Evolutionary conservation across 2,888 invertebrate genomes (phyloP).

Genomic region (Drosophila neonasuta): DNA sequence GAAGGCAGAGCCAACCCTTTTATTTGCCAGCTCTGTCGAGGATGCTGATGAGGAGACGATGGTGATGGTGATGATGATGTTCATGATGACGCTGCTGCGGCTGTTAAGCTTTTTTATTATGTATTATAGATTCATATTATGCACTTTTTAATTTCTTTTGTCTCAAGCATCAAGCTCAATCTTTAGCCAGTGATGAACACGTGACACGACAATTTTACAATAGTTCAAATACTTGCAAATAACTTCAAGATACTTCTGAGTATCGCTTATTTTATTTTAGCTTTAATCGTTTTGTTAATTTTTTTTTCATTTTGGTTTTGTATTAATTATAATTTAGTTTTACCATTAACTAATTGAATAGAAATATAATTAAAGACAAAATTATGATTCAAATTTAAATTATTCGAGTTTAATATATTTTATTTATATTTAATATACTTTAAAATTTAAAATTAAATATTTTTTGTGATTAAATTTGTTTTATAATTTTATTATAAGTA

Average conservation of each 20-base stretch:
- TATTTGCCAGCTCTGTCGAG: slow-evolving; percentile 53
- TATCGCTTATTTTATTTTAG: background rate
- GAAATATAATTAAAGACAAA: too few species aligned
- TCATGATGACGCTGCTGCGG: slow-evolving; percentile 12
- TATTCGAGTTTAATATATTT: too few species aligned
- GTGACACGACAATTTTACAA: background rate
- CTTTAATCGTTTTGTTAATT: too few species aligned
- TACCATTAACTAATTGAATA: background rate
- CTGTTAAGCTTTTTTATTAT: slow-evolving; percentile 69
- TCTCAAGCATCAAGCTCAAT: slow-evolving; percentile 43
- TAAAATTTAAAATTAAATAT: too few species aligned
- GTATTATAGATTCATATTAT: slow-evolving; percentile 77
- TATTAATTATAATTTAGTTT: background rate
- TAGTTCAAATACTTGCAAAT: background rate
- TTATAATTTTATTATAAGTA: too few species aligned
- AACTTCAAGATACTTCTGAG: background rate
- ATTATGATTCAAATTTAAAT: background rate
- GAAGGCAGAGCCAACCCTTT: slow-evolving; percentile 65
- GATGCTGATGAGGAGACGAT: slow-evolving; percentile 25
- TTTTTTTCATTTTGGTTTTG: too few species aligned
- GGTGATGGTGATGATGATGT: slow-evolving; percentile 28
- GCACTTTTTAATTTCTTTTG: slow-evolving; percentile 75
- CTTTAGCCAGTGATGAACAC: slow-evolving; percentile 25
- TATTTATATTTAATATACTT: too few species aligned
- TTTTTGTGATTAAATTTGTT: too few species aligned